phyloP scores from a whole-genome alignment of 2,888 invertebrate genomes.

The Hirtodrosophila alboralis region DNA sequence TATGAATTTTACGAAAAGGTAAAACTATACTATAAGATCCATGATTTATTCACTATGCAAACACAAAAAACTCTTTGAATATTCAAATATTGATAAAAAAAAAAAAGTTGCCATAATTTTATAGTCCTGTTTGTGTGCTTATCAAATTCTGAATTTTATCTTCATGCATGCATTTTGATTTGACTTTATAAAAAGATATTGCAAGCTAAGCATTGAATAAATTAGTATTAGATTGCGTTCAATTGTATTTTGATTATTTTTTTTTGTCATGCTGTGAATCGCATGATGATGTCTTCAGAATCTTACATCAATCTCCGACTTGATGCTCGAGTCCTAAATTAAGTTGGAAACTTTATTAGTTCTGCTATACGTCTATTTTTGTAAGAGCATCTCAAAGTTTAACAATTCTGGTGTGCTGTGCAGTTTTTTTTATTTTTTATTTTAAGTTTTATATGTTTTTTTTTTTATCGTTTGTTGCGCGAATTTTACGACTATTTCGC shows the following conservation, averaged over 20 bases:
- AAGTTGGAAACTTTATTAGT: constrained; percentile 25
- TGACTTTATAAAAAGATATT: too few relatives aligned
- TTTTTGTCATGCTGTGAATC: constrained; percentile 48
- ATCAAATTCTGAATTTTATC: too few relatives aligned
- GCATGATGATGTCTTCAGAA: constrained; percentile 64
- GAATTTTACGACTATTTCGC: constrained; percentile 69
- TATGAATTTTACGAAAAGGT: too few relatives aligned
- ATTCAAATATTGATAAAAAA: too few relatives aligned
- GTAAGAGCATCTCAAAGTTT: constrained; percentile 44
- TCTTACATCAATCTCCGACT: constrained; percentile 62
- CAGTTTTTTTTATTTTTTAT: too few relatives aligned
- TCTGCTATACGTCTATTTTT: constrained; percentile 17
- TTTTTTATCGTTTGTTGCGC: constrained; percentile 49
- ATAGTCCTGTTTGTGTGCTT: too few relatives aligned
- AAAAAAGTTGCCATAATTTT: too few relatives aligned
- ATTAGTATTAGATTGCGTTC: not conserved
- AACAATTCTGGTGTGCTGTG: constrained; percentile 50
- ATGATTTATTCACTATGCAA: too few relatives aligned
- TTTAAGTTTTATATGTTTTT: constrained; percentile 6
- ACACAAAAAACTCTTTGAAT: too few relatives aligned
- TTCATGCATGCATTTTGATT: too few relatives aligned
- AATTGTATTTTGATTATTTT: constrained; percentile 8
- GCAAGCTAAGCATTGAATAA: too few relatives aligned
- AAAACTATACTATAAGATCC: too few relatives aligned
- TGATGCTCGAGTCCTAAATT: constrained; percentile 23